Base-by-base conservation (phyloP, 2,797 vertebrate genomes). In the Vireo griseus region DNA sequence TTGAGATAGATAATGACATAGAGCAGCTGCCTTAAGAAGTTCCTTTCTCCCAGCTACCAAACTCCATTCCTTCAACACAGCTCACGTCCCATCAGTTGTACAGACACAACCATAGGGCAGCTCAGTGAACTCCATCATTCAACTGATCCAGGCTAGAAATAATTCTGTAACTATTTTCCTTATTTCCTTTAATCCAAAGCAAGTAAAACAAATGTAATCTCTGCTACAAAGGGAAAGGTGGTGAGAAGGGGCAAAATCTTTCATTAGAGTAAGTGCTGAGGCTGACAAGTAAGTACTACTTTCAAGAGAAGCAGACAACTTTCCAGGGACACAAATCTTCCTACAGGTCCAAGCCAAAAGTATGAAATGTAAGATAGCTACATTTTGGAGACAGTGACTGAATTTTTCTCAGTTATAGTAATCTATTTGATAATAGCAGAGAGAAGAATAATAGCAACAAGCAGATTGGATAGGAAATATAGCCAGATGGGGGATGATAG, bases 401-500 rank as follows among this genome's bases (percentile, higher is more conserved):
- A 52, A 19, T 58, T 92, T 85, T 42, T 74, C 44, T 66, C n/a
- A 50, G 66, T 74, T 90, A 31, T n/a, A 25, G 44, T 51, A 84
- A 77, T 18, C 33, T 57, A 18, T 35, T 71, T 79, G 73, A 55
- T 50, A 67, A 28, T 42, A 69, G 45, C 58, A 90, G 37, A 63
- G n/a, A 65, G 31, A 75, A 88, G 35, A 94, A n/a, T 59, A 88
- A 92, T 25, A 39, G 58, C 69, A 85, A 74, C 26, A 63, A 77
- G 61, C 17, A 84, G 65, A 87, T 81, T 44, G 87, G 44, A 66
- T 58, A 33, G 57, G 47, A 55, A 75, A 66, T 24, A 69, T 0
- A 74, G 42, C 17, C 39, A 71, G 52, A 74, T 8, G 18, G 83
- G 28, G 7, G 31, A 84, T 44, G 31, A 73, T 9, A 48, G 17